phyloP scores from a whole-genome alignment of 1,140 invertebrate species.

The Drosophila navojoa region DNA sequence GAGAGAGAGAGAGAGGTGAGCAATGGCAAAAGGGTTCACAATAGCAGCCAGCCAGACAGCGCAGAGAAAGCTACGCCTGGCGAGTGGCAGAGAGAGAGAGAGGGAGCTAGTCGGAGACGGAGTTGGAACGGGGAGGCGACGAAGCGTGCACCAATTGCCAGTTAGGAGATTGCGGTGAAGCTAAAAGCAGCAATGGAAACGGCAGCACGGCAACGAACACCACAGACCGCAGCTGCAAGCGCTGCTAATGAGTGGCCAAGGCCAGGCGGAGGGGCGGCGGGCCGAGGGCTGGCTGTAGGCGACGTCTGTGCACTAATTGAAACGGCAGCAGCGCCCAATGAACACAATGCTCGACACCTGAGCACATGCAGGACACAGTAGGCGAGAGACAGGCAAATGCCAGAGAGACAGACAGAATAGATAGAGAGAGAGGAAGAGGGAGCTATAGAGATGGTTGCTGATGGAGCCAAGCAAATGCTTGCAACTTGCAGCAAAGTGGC shows the following conservation, averaged over 20 bases:
- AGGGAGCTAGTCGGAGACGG: background rate
- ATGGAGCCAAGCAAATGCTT: constrained; percentile 46
- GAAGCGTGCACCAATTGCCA: constrained; percentile 34
- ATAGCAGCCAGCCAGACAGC: constrained; percentile 11
- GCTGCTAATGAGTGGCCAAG: constrained; percentile 71
- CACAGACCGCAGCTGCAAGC: constrained; percentile 69
- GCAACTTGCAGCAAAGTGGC: constrained; percentile 54
- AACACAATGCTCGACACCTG: constrained; percentile 68
- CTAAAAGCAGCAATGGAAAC: constrained; percentile 4
- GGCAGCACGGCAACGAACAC: constrained; percentile 26
- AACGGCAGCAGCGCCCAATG: constrained; percentile 41
- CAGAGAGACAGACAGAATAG: background rate
- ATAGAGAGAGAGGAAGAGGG: too few relatives aligned
- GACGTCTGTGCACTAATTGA: constrained; percentile 63
- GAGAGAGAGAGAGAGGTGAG: constrained; percentile 10
- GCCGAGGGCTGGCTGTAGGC: constrained; percentile 6
- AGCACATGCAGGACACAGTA: constrained; percentile 20
- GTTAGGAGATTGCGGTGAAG: constrained; percentile 11
- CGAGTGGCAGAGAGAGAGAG: too few relatives aligned
- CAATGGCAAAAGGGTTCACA: constrained; percentile 14
- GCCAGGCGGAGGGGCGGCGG: background rate
- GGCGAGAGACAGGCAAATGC: background rate
- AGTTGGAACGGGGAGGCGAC: constrained; percentile 22
- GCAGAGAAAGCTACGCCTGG: too few relatives aligned
- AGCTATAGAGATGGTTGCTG: background rate